Base-by-base conservation (phyloP, 2,113 vertebrate genomes). In the Platichthys stellatus region DNA sequence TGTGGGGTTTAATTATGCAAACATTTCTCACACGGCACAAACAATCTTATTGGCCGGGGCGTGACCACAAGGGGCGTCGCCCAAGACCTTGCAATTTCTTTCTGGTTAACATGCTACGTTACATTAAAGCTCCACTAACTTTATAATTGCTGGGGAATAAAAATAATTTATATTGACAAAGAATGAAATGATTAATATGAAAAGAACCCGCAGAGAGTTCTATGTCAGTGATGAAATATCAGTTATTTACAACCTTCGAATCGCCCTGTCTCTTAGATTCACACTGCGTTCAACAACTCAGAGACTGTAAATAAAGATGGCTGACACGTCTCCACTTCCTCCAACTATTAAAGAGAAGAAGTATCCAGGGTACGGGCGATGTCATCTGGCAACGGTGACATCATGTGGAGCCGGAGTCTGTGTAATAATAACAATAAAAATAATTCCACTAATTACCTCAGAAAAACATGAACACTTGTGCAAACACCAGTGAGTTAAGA, bases 71-170 rank as follows among this genome's bases (percentile, higher is more conserved):
- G 53, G 66, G 81, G 85, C 1, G 21, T 65, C 14, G 63, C 70
- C 26, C 53, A 56, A 59, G 47, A 80, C 80, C 70, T 60, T 60
- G 24, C 63, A 15, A 31, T 28, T 67, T 75, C 49, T 81, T 74
- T 75, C 62, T 89, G 72, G 68, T 70, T 68, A 57, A 72, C 71
- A 67, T 70, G 61, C 47, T 47, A 78, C 64, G 49, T 74, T 76
- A 58, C 65, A 69, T 69, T 68, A 69, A 67, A 80, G 63, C 61
- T 56, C 66, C 73, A 59, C 71, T 84, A 77, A 88, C 76, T 57
- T 72, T 77, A 68, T 88, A 86, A 89, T 90, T 85, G 86, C 59
- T 23, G 66, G 54, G 63, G 64, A 61, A 31, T 63, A 21, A 76
- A 31, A 72, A 59, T 71, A 70, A 63, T 83, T 82, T 67, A 57